Conservation (phyloP, 1,140 invertebrate species). For the Mactra quadrangularis region DNA sequence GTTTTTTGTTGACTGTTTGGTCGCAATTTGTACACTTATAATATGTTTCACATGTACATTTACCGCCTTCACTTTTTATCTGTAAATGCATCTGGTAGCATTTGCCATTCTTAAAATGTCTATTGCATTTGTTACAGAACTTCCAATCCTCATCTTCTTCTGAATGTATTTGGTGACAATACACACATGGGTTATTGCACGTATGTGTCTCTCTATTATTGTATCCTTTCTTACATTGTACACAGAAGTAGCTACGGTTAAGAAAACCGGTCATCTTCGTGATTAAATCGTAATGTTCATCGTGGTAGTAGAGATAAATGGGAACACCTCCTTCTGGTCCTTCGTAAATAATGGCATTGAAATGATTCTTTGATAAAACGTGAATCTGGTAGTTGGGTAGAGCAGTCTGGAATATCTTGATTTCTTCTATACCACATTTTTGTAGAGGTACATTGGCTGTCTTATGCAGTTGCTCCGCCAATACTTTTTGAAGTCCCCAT, state of each 20-base stretch:
- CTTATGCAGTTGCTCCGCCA: slow-evolving; percentile 6
- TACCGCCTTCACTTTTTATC: slow-evolving; percentile 39
- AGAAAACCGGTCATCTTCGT: no score
- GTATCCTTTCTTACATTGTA: slow-evolving; percentile 31
- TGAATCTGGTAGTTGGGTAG: no score
- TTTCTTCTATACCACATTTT: slow-evolving; percentile 30
- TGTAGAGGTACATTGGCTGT: neutral
- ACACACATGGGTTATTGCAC: no score
- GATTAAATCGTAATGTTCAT: slow-evolving; percentile 12
- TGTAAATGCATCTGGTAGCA: slow-evolving; percentile 46
- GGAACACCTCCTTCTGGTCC: neutral
- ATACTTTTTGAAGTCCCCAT: neutral
- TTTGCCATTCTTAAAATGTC: slow-evolving; percentile 30
- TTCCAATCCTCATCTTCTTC: slow-evolving; percentile 35
- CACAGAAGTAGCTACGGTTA: slow-evolving; percentile 37
- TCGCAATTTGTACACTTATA: slow-evolving; percentile 23
- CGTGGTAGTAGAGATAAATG: no score
- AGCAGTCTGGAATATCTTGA: slow-evolving; percentile 11
- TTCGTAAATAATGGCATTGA: slow-evolving; percentile 1
- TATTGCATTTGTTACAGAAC: slow-evolving; percentile 30
- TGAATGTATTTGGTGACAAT: slow-evolving; percentile 28
- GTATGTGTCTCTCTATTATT: slow-evolving; percentile 24
- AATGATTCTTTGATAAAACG: no score
- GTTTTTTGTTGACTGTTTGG: slow-evolving; percentile 35
- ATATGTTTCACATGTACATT: slow-evolving; percentile 32